Evolutionary conservation across 2,888 invertebrate species (phyloP).

Genomic region (Chrysina gloriosa): DNA sequence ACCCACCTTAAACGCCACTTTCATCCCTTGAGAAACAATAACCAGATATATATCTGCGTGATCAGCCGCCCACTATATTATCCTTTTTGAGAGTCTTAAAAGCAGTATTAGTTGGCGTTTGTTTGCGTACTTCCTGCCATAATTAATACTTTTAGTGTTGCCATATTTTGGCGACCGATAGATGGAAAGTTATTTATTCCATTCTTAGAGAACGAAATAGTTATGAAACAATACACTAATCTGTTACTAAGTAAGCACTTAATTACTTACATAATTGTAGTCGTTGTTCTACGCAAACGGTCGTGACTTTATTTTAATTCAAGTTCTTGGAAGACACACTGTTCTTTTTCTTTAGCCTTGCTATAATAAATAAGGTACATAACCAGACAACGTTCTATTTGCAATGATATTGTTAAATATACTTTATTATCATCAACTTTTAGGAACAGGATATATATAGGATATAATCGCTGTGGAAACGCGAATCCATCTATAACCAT

Average conservation of each 20-base stretch:
- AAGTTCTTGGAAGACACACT: background rate
- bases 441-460: no score
- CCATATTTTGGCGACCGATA: background rate
- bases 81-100: background rate
- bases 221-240: background rate
- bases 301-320: background rate
- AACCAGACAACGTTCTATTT: no score
- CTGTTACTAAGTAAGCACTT: background rate
- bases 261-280: background rate
- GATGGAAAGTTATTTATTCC: no score
- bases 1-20: background rate
- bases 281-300: background rate
- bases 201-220: no score
- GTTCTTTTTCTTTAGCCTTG: background rate
- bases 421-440: no score
- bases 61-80: background rate
- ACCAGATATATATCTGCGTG: conserved; percentile 1
- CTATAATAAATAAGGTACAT: no score
- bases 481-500: no score
- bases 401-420: no score
- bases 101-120: conserved; percentile 3
- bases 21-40: conserved; percentile 4
- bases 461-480: no score
- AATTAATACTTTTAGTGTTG: background rate
- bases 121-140: background rate